Evolutionary conservation across 2,113 vertebrate genomes (phyloP), one percentile per base, ranked within the genome.

Genomic region (Gymnorhina tibicen): DNA sequence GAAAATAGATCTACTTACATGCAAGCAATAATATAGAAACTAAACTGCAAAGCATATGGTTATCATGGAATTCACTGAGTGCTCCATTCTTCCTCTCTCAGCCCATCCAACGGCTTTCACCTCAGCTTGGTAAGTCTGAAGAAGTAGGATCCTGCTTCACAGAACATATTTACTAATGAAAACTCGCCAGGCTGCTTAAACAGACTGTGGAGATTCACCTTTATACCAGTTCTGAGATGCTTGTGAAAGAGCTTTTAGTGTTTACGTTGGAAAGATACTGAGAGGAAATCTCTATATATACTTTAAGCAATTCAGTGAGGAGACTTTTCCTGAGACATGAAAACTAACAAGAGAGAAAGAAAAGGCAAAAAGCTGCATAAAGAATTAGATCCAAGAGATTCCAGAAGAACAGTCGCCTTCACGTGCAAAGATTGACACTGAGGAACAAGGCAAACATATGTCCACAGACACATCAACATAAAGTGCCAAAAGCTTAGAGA

Each of bases 391-490:
- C 85, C 90, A 91, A 92, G 60, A 94, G 59, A 88, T 88, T 89
- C 74, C 87, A 95, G 94, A 91, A 90, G 91, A 94, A 97, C 85
- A 95, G 94, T 93, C 27, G 13, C 85, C 87, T 94, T 96, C 93
- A 92, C 63, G 63, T 95, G 91, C 93, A 80, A 91, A 96, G 91
- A 95, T 73, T 96, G 85, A 97, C 93, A 95, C 63, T 2, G 78
- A 93, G 75, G 70, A 96, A 78, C 85, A 93, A 93, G 89, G 91
- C 93, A 91, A 95, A 94, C 95, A 95, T 96, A 97, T 97, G 96
- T 88, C 93, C 93, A 96, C 85, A 94, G 85, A 94, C 87, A 94
- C 79, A 89, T 90, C 94, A 96, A 95, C 85, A 91, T 42, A 63
- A 93, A 93, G 91, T 95, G 93, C 89, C 28, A 1, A 95, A 93